Percentiles rank a stretch among this genome's conserved stretches.
phyloP scores from a whole-genome alignment of 2,888 invertebrate species.

The Polyommatus iphigenia region DNA sequence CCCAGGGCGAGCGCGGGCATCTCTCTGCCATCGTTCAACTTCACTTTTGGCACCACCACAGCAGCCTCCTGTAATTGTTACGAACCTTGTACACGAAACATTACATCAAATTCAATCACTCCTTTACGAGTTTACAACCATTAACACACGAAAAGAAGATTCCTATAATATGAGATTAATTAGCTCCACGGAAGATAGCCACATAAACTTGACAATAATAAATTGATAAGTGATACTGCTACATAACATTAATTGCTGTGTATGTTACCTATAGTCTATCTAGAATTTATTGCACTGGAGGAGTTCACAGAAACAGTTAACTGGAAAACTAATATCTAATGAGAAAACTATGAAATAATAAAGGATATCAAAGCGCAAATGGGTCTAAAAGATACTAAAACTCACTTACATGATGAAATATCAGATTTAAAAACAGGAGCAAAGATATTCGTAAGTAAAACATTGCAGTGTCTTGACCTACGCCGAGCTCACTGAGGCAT shows the following conservation, averaged over 20 bases:
- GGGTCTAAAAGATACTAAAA: background rate
- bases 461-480: background rate
- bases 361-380: background rate
- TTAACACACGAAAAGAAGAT: no score
- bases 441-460: constrained; percentile 4
- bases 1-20: constrained; percentile 83
- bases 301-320: background rate
- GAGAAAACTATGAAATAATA: background rate
- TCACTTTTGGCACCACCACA: constrained; percentile 54
- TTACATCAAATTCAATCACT: no score
- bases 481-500: background rate
- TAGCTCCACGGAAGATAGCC: no score
- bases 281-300: background rate
- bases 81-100: background rate
- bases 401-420: background rate
- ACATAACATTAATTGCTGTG: no score
- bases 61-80: constrained; percentile 39
- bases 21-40: constrained; percentile 77
- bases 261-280: no score
- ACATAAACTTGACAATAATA: no score
- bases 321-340: no score
- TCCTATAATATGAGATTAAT: no score
- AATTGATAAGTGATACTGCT: no score
- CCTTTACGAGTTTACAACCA: no score
- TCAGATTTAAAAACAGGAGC: background rate